A percentile compares a stretch with the other conserved stretches of the same genome.
These are phyloP conservation scores for Clunio marinus DNA, from an alignment of 2,888 invertebrate genomes.

Conservation along the genomic window DNA sequence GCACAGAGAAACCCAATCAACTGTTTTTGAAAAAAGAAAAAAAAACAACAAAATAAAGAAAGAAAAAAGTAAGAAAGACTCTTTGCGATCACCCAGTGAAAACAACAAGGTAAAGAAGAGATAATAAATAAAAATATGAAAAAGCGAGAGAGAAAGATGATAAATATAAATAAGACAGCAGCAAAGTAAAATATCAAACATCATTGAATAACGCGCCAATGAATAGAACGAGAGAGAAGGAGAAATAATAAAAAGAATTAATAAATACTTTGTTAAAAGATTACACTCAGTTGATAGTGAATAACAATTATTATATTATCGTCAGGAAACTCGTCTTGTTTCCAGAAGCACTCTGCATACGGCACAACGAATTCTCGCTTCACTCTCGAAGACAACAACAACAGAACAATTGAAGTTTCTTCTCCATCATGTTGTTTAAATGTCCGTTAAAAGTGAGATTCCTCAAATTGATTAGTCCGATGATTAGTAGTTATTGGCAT, in stretches of 20 bases:
- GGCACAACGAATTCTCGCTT: background rate
- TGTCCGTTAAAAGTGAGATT: background rate
- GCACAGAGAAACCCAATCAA: constrained; percentile 34
- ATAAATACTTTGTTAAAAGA: constrained; percentile 15
- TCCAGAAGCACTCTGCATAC: constrained; percentile 32
- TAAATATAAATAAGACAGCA: too few species aligned
- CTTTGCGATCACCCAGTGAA: background rate
- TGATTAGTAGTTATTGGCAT: constrained; percentile 16
- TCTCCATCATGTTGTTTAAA: background rate
- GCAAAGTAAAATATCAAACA: too few species aligned
- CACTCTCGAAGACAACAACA: background rate
- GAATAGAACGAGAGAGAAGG: background rate
- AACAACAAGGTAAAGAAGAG: background rate
- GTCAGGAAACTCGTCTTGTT: constrained; percentile 17
- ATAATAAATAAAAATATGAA: background rate
- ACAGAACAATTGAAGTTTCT: background rate
- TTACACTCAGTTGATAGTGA: constrained; percentile 33
- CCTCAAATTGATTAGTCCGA: background rate
- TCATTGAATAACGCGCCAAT: too few species aligned
- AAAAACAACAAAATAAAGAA: background rate
- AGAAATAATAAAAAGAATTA: background rate
- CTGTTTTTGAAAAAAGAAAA: constrained; percentile 13
- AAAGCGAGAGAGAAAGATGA: background rate
- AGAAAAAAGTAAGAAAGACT: background rate
- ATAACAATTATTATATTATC: constrained; percentile 38